Evolutionary conservation across 2,797 vertebrate species (phyloP).

Genomic region (Brachyrhaphis roseni): DNA sequence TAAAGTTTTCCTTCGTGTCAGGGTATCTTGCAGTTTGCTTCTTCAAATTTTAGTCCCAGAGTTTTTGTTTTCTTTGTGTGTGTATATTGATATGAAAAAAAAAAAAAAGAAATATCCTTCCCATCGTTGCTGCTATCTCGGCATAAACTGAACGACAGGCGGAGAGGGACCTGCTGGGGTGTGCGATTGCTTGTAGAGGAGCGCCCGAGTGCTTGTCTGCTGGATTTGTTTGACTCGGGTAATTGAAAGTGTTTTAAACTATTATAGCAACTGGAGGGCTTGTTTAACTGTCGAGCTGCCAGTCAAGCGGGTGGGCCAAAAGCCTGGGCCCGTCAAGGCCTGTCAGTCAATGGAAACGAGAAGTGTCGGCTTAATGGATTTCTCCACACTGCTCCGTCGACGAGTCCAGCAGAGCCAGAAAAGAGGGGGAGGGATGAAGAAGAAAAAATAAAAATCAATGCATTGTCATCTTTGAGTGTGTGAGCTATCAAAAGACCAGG

Average conservation of each 20-base stretch:
- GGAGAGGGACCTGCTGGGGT: slow-evolving; percentile 72
- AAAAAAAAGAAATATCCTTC: slow-evolving; percentile 21
- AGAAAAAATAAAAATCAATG: slow-evolving; percentile 90
- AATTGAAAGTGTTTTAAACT: slow-evolving; percentile 99
- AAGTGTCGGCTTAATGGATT: slow-evolving; percentile 99
- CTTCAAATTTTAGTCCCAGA: slow-evolving; percentile 41
- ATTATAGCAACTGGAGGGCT: slow-evolving; percentile 99
- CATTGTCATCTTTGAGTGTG: slow-evolving; percentile 93
- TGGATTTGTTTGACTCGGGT: slow-evolving; percentile 99
- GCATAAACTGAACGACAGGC: slow-evolving; percentile 62
- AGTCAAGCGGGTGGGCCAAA: slow-evolving; percentile 94
- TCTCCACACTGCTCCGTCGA: slow-evolving; percentile 89
- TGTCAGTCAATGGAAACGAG: slow-evolving; percentile 99
- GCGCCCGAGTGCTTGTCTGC: slow-evolving; percentile 72
- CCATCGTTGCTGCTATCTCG: slow-evolving; percentile 44
- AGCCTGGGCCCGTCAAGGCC: slow-evolving; percentile 96
- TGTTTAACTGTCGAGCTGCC: slow-evolving; percentile 99
- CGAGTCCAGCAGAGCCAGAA: slow-evolving; percentile 51
- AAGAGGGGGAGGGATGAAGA: slow-evolving; percentile 54
- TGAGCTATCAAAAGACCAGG: slow-evolving; percentile 91
- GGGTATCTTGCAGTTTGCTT: slow-evolving; percentile 30
- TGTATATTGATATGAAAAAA: neutral
- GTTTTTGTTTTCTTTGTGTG: slow-evolving; percentile 45
- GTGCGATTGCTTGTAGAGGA: slow-evolving; percentile 74
- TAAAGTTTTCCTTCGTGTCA: slow-evolving; percentile 29